A percentile compares a stretch with the other conserved stretches of the same genome.
phyloP scores from a whole-genome alignment of 2,797 vertebrate species.

The Meriones psammophilus region DNA sequence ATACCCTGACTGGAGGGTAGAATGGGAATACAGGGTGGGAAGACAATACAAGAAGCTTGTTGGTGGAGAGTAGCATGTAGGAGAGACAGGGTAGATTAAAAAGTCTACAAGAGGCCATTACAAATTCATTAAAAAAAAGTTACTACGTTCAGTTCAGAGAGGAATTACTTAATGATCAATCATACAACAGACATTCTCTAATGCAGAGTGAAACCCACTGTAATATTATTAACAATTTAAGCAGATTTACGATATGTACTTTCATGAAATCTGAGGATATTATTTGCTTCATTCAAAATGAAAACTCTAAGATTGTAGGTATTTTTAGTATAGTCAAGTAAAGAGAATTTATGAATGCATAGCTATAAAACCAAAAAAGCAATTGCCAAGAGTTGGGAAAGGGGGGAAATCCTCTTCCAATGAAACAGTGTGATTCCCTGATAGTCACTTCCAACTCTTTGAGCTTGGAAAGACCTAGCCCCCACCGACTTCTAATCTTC shows the following conservation, averaged over 20 bases:
- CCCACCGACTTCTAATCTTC: conserved; percentile 67
- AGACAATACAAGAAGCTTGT: background rate
- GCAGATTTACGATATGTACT: conserved; percentile 52
- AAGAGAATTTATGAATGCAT: conserved; percentile 80
- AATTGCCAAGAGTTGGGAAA: conserved; percentile 68
- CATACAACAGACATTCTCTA: conserved; percentile 21
- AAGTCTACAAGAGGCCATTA: conserved; percentile 23
- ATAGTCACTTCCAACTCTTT: conserved; percentile 41
- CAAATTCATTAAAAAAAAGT: background rate
- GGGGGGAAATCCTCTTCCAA: conserved; percentile 26
- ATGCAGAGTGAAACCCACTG: conserved; percentile 38
- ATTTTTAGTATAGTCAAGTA: conserved; percentile 70
- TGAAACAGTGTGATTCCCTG: conserved; percentile 17
- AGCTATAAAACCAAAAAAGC: conserved; percentile 60
- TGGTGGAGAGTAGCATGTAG: background rate
- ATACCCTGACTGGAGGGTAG: background rate
- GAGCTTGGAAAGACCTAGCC: conserved; percentile 62
- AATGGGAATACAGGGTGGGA: background rate
- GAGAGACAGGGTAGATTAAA: background rate
- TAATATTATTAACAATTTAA: conserved; percentile 71
- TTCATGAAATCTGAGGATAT: conserved; percentile 59
- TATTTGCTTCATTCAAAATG: conserved; percentile 65
- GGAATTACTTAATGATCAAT: conserved; percentile 45
- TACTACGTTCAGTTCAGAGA: background rate
- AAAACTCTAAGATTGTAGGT: conserved; percentile 70